A percentile compares a stretch with the other conserved stretches of the same genome.
Evolutionary conservation across 2,113 vertebrate species (phyloP).

Genomic region (Aspidoscelis tigris): DNA sequence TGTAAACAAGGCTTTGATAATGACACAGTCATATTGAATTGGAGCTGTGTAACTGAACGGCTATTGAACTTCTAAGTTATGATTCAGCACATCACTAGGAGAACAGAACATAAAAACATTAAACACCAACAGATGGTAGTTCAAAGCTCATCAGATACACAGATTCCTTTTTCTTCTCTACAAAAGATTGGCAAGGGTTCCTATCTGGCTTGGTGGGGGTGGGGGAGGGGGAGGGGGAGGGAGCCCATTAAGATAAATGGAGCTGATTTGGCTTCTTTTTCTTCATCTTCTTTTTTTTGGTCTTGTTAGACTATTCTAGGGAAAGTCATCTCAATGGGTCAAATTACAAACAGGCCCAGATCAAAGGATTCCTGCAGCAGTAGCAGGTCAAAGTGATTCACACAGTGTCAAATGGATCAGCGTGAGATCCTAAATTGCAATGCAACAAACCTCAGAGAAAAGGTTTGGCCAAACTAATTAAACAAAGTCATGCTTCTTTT

Average conservation of each 20-base stretch:
- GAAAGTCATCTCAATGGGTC: slow-evolving; percentile 74
- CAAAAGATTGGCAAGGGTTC: slow-evolving; percentile 73
- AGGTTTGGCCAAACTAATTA: slow-evolving; percentile 61
- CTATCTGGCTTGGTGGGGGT: slow-evolving; percentile 44
- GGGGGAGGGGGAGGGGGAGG: neutral
- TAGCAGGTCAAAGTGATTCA: slow-evolving; percentile 70
- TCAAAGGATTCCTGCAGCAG: slow-evolving; percentile 72
- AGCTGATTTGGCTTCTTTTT: slow-evolving; percentile 72
- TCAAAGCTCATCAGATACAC: slow-evolving; percentile 79
- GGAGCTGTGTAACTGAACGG: slow-evolving; percentile 66
- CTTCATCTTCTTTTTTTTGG: slow-evolving; percentile 42
- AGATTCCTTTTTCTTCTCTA: slow-evolving; percentile 72
- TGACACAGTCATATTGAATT: slow-evolving; percentile 67
- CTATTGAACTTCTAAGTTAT: slow-evolving; percentile 78
- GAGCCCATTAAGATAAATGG: slow-evolving; percentile 77
- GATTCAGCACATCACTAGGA: slow-evolving; percentile 69
- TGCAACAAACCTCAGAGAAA: slow-evolving; percentile 47
- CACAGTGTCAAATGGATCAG: slow-evolving; percentile 73
- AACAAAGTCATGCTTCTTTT: slow-evolving; percentile 47
- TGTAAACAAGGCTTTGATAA: slow-evolving; percentile 75
- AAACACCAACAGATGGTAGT: slow-evolving; percentile 79
- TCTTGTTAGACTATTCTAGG: slow-evolving; percentile 72
- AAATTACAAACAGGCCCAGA: slow-evolving; percentile 72
- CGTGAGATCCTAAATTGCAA: slow-evolving; percentile 71
- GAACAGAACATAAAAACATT: slow-evolving; percentile 74